These are phyloP conservation scores for Bacillus rossius DNA, from an alignment of 1,140 invertebrate species.

Conservation along the genomic window DNA sequence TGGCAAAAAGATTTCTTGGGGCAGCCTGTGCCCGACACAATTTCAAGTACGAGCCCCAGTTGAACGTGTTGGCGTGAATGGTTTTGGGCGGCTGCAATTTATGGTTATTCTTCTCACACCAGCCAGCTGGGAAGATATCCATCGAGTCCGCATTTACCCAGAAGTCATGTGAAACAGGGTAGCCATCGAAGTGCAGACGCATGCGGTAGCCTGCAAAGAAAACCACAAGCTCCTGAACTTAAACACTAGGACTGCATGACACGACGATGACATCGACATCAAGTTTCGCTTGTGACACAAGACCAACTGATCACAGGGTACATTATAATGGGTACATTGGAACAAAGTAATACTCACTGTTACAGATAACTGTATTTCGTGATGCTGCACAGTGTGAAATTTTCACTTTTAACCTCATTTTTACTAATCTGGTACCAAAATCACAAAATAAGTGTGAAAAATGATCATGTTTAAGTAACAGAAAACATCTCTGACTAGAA, in stretches of 20 bases:
- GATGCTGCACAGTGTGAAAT: too few species aligned
- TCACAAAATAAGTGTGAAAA: too few species aligned
- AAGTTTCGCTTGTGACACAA: too few species aligned
- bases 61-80: constrained; percentile 57
- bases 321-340: background rate
- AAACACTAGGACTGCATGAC: too few species aligned
- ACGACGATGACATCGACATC: too few species aligned
- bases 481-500: too few species aligned
- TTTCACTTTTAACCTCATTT: too few species aligned
- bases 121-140: constrained; percentile 90
- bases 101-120: constrained; percentile 79
- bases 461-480: too few species aligned
- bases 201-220: constrained; percentile 62
- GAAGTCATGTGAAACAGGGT: constrained; percentile 84
- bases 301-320: too few species aligned
- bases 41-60: constrained; percentile 81
- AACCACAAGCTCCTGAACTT: background rate
- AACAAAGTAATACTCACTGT: background rate
- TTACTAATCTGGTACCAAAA: too few species aligned
- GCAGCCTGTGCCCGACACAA: constrained; percentile 69
- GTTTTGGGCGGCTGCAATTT: constrained; percentile 69
- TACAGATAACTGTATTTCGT: background rate
- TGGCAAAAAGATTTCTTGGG: constrained; percentile 69
- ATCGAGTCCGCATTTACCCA: constrained; percentile 89
- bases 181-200: constrained; percentile 89